Evolutionary conservation across 2,888 invertebrate genomes (phyloP).

Genomic region (Strigamia crassipes): DNA sequence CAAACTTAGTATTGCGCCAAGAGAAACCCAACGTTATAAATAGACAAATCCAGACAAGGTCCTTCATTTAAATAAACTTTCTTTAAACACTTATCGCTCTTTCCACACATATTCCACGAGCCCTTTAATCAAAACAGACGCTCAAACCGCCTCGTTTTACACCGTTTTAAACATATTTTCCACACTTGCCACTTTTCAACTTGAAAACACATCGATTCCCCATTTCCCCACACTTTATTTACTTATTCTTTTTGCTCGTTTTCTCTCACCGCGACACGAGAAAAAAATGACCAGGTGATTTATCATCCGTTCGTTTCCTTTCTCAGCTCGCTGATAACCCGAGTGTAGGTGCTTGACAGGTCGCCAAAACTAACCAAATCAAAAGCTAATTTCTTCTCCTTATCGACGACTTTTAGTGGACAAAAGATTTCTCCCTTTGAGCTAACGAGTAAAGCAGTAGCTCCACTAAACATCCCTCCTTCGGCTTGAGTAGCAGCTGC

Average conservation of each 20-base stretch:
- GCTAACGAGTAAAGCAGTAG: not conserved
- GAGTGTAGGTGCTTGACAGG: not conserved
- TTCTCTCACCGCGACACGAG: not conserved
- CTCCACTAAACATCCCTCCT: not conserved
- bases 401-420: conserved; percentile 19
- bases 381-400: not conserved
- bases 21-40: not conserved
- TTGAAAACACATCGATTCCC: conserved; percentile 14
- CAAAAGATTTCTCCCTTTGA: not conserved
- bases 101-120: not conserved
- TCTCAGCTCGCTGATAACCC: conserved; percentile 5
- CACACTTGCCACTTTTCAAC: not conserved
- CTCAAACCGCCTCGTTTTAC: not conserved
- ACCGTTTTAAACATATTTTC: not conserved
- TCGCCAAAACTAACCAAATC: conserved; percentile 8
- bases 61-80: conserved; percentile 33
- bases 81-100: not conserved
- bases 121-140: not conserved
- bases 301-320: conserved; percentile 27
- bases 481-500: not conserved
- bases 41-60: conserved; percentile 33
- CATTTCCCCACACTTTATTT: conserved; percentile 29
- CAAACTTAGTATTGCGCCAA: conserved; percentile 40
- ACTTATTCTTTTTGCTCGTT: conserved; percentile 10
- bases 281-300: not conserved